These are phyloP conservation scores for Leucophenga varia DNA, from an alignment of 1,140 invertebrate genomes.

Conservation along the genomic window DNA sequence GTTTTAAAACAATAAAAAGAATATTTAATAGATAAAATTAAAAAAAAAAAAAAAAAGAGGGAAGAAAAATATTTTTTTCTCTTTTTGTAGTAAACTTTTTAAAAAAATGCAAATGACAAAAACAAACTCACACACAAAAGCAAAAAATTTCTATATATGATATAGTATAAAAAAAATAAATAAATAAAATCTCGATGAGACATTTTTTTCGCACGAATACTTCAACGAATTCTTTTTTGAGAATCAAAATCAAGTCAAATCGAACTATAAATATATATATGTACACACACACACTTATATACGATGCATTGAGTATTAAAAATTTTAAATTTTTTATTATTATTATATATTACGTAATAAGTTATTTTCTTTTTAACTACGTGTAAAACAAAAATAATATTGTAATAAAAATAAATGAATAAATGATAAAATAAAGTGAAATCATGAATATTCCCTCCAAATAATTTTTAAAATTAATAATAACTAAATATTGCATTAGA, in stretches of 20 bases:
- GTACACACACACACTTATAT: too few relatives aligned
- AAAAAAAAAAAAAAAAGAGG: constrained; percentile 19
- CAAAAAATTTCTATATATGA: too few relatives aligned
- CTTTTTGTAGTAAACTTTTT: constrained; percentile 22
- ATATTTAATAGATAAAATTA: constrained; percentile 1
- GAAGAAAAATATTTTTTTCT: constrained; percentile 19
- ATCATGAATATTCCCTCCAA: constrained; percentile 56
- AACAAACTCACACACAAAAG: too few relatives aligned
- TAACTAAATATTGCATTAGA: constrained; percentile 21
- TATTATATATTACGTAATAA: constrained; percentile 19
- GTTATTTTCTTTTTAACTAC: constrained; percentile 19
- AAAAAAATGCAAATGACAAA: constrained; percentile 10
- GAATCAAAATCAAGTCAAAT: constrained; percentile 17
- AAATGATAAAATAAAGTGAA: constrained; percentile 38
- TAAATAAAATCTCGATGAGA: too few relatives aligned
- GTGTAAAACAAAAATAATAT: constrained; percentile 13
- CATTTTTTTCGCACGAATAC: constrained; percentile 16
- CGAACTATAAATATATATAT: background rate
- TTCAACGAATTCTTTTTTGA: constrained; percentile 18
- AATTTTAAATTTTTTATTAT: constrained; percentile 25
- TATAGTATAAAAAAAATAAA: too few relatives aligned
- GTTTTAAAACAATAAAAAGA: constrained; percentile 20
- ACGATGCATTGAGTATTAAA: too few relatives aligned
- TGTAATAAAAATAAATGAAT: too few relatives aligned
- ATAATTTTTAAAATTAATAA: constrained; percentile 54